Conservation (phyloP, 2,113 vertebrate species). For the Gymnogyps californianus region DNA sequence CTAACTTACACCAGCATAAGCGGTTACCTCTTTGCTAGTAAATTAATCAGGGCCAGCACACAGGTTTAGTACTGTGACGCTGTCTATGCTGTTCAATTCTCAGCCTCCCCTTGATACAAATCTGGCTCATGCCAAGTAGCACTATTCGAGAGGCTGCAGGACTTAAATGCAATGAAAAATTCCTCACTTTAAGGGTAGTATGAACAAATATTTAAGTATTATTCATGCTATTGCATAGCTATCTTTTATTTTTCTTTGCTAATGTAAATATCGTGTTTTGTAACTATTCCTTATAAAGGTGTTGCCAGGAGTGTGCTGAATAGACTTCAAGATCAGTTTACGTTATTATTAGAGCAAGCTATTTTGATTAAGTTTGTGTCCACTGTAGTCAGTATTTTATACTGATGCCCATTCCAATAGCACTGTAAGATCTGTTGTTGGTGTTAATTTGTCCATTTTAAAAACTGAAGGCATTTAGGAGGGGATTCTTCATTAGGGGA, state of each 20-base stretch:
- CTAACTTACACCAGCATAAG: not conserved
- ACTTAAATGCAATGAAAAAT: not conserved
- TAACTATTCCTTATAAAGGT: not conserved
- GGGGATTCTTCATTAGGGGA: not conserved
- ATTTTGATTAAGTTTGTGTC: not conserved
- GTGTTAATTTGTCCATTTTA: not conserved
- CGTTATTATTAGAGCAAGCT: not conserved
- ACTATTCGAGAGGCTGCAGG: not conserved
- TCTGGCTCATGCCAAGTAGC: not conserved
- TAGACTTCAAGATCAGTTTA: not conserved
- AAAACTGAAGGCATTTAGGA: not conserved
- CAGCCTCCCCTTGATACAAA: not conserved
- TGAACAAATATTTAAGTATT: not conserved
- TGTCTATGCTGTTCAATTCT: not conserved
- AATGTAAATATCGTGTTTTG: not conserved
- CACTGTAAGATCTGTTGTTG: not conserved
- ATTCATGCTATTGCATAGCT: not conserved
- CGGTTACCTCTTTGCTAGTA: not conserved
- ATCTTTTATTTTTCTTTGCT: not conserved
- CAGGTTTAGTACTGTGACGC: not conserved
- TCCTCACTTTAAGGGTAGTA: not conserved
- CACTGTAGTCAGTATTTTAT: not conserved
- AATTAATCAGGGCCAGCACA: not conserved
- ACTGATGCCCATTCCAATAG: not conserved
- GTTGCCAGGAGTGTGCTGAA: not conserved